These are phyloP conservation scores for Ephydatia muelleri DNA, from an alignment of 37 sponge, comb jelly and placozoan species.

Conservation along the genomic window DNA sequence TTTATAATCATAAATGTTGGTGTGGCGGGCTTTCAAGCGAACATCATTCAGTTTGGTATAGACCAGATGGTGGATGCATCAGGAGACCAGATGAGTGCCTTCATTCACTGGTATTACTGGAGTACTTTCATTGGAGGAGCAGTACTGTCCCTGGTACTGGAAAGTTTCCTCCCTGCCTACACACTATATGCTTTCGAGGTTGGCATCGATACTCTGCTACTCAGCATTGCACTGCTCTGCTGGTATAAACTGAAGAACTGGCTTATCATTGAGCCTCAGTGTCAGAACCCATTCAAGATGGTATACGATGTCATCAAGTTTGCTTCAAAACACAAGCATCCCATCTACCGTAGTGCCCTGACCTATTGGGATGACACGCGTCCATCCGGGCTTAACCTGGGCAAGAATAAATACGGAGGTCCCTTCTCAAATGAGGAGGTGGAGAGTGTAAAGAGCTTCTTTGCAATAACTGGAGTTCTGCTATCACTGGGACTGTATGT, in stretches of 20 bases:
- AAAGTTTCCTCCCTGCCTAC: background rate
- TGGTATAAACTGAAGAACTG: background rate
- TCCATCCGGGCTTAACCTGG: slow-evolving; percentile 16
- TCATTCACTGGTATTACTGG: slow-evolving; percentile 24
- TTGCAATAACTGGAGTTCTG: slow-evolving; percentile 4
- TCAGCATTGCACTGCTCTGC: background rate
- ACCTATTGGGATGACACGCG: slow-evolving; percentile 29
- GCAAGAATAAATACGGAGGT: slow-evolving; percentile 30
- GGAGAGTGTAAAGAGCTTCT: slow-evolving; percentile 32
- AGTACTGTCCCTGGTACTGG: background rate
- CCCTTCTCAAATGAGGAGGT: slow-evolving; percentile 22
- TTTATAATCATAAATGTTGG: slow-evolving; percentile 17
- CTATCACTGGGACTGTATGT: background rate
- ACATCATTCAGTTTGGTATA: slow-evolving; percentile 16
- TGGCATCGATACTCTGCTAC: background rate
- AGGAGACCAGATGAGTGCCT: slow-evolving; percentile 9
- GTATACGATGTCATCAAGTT: slow-evolving; percentile 19
- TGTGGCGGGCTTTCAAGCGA: slow-evolving; percentile 10
- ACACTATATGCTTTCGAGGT: background rate
- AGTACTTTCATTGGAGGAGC: background rate
- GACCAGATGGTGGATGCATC: slow-evolving; percentile 12
- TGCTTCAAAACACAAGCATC: slow-evolving; percentile 19
- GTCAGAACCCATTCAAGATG: slow-evolving; percentile 10
- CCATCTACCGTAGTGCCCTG: slow-evolving; percentile 16
- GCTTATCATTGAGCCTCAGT: background rate